Base-by-base conservation (phyloP, 2,113 vertebrate species). In the Cnemophilus loriae region DNA sequence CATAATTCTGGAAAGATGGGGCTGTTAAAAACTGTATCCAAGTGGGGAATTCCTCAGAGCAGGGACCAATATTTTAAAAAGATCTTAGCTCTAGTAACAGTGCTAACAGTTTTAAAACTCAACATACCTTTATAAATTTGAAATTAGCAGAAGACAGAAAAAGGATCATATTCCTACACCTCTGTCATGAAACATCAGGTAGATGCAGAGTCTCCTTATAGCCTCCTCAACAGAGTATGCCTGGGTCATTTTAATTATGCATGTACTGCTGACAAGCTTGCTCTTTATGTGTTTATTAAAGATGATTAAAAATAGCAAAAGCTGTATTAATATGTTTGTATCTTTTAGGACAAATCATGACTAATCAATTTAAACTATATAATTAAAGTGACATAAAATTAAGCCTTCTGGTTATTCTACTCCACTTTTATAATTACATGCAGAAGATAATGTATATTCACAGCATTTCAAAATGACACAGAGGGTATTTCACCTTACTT, bases 211-310 rank as follows among this genome's bases (percentile, higher is more conserved):
- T 75, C 44, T 79, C 55, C 83, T 71, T 41, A 84, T 6, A 60
- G 68, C 55, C 41, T 87, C 59, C 55, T 63, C 46, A 75, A 75
- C 1, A 78, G 52, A 74, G 85, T 30, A 52, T 35, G 21, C 49
- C n/a, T 60, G 60, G 63, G 68, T 67, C 24, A 39, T 49, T 81
- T 96, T 52, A 96, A 93, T 95, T 94, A 93, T 86, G 64, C 42
- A 96, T 69, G 44, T 42, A 37, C 64, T 93, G 88, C 75, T 90
- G 85, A 87, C 74, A 94, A 80, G 70, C 70, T 70, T 88, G 52
- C 9, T 81, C 69, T 87, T 95, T 20, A 84, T 64, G 9, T 84
- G 41, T 95, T 88, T 94, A 94, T 42, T 94, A 64, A 67, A 88
- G 42, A 86, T 7, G 1, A 82, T 73, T 65, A 73, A 93, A 94